Conservation (phyloP, 2,888 invertebrate species). For the Zootermopsis nevadensis region DNA sequence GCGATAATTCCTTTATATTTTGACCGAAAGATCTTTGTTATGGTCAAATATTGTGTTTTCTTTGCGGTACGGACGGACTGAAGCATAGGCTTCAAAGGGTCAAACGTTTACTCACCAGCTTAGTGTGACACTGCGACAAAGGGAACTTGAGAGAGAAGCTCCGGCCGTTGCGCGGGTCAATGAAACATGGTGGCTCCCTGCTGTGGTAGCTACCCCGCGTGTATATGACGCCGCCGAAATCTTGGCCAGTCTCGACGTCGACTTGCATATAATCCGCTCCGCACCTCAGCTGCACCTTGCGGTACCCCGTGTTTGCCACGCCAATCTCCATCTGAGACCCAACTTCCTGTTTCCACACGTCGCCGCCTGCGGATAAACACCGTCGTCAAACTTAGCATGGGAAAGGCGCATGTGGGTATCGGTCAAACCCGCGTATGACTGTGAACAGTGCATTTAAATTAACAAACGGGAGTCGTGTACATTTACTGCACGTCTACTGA, state of each 20-base stretch:
- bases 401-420: neutral
- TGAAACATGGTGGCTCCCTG: constrained; percentile 68
- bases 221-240: constrained; percentile 72
- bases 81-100: too few relatives aligned
- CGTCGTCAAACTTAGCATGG: neutral
- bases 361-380: constrained; percentile 54
- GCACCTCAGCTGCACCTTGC: constrained; percentile 69
- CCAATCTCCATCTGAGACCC: constrained; percentile 70
- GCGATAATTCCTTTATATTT: too few relatives aligned
- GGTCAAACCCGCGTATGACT: neutral
- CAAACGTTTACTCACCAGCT: constrained; percentile 20
- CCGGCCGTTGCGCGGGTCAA: constrained; percentile 61
- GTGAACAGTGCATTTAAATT: neutral
- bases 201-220: constrained; percentile 72
- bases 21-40: too few relatives aligned
- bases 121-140: constrained; percentile 69
- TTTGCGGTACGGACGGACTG: too few relatives aligned
- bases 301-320: constrained; percentile 68
- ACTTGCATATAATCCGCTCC: constrained; percentile 69
- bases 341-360: constrained; percentile 67
- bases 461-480: neutral
- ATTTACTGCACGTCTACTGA: neutral
- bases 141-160: constrained; percentile 68
- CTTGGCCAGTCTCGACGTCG: constrained; percentile 65
- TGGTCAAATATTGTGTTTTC: too few relatives aligned